Evolutionary conservation across 53 echinoderm and acorn worm genomes (phyloP), one percentile per base, ranked within the genome.

Genomic region (Holothuria scabra): DNA sequence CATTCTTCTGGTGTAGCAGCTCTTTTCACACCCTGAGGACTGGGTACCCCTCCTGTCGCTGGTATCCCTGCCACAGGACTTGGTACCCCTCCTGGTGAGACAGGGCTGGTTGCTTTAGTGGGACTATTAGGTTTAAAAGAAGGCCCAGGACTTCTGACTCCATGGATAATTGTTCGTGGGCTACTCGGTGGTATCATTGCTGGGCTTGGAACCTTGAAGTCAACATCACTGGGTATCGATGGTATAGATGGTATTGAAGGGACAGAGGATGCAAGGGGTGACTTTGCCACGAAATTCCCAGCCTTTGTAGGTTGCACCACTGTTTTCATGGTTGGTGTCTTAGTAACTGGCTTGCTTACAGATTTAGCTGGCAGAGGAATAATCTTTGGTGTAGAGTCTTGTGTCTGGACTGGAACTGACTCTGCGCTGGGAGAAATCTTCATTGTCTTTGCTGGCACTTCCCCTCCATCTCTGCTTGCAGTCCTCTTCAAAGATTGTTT

Each of bases 161-260:
- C 84, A 70, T 91, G 87, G 3, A 83, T 56, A 3, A 81, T 29
- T 21, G 88, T 85, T 61, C 92, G 90, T 8, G 96, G 96, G 67
- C 96, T 96, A 84, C 91, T 95, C 32, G 93, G 91, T 59, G 93
- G 91, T 58, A 90, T 86, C 81, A 96, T 85, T 14, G 93, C 96
- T 55, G 96, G 93, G 83, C 96, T 96, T 12, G 96, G 96, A 41
- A 96, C 92, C 71, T 92, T 96, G 69, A 96, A 93, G 81, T 96
- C 93, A 52, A 67, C 65, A 29, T 87, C 69, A 22, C 80, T 91
- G 37, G 89, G 64, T 59, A 82, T 37, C 30, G 67, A 59, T 44
- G 46, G 44, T 32, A 41, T 26, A 5, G 38, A 25, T 33, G 82
- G 52, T 16, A 52, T 52, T 16, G 52, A 52, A 16, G 52, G 52